Conservation (phyloP, 2,113 vertebrate species). For the Stictonetta naevosa region DNA sequence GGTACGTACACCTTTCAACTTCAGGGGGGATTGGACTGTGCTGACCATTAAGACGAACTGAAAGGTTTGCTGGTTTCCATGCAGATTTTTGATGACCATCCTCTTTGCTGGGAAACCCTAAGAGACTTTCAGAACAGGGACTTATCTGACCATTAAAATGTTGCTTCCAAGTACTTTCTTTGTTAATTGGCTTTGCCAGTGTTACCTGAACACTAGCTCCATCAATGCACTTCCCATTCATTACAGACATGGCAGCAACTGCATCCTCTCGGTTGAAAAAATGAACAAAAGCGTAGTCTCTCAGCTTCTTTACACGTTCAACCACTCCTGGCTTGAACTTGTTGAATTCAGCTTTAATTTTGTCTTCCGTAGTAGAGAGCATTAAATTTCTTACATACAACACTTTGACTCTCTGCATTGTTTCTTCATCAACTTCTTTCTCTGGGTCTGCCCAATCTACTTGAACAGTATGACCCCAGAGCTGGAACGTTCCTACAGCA, state of each 20-base stretch:
- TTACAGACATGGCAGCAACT: conserved; percentile 83
- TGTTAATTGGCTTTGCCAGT: conserved; percentile 89
- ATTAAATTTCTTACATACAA: conserved; percentile 95
- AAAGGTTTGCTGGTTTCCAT: conserved; percentile 71
- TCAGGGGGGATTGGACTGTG: conserved; percentile 76
- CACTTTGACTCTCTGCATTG: conserved; percentile 91
- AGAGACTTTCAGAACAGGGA: conserved; percentile 73
- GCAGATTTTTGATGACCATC: conserved; percentile 70
- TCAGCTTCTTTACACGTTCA: conserved; percentile 93
- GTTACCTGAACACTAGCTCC: conserved; percentile 89
- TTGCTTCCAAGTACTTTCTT: conserved; percentile 79
- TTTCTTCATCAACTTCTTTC: conserved; percentile 91
- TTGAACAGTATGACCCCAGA: conserved; percentile 92
- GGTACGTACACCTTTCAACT: conserved; percentile 78
- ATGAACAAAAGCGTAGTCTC: conserved; percentile 95
- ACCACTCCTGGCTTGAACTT: conserved; percentile 88
- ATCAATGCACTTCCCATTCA: conserved; percentile 90
- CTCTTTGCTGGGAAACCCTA: conserved; percentile 76
- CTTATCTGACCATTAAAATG: conserved; percentile 77
- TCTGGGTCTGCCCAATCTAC: conserved; percentile 97
- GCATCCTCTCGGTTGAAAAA: conserved; percentile 91
- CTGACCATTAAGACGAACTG: conserved; percentile 75
- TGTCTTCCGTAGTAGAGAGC: conserved; percentile 90
- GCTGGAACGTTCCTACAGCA: conserved; percentile 85
- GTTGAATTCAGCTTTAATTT: conserved; percentile 88